These are phyloP conservation scores for Drosophila obscura DNA, from an alignment of 1,140 invertebrate genomes.

Conservation along the genomic window DNA sequence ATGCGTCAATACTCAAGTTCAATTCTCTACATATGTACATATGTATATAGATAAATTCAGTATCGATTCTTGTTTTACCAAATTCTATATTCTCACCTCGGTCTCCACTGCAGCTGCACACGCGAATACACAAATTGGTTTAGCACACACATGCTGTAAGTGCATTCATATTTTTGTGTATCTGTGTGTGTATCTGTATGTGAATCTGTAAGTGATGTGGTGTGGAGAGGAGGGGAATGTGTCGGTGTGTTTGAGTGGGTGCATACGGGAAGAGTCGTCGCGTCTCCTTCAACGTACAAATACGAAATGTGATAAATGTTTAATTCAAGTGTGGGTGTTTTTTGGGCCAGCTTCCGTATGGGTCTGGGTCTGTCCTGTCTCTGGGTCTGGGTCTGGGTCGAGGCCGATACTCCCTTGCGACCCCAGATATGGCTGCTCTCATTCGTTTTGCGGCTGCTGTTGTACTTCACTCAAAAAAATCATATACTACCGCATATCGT, in stretches of 20 bases:
- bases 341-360: conserved; percentile 31
- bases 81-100: conserved; percentile 28
- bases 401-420: conserved; percentile 17
- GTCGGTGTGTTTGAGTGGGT: conserved; percentile 18
- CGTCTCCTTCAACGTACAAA: conserved; percentile 37
- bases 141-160: conserved; percentile 49
- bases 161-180: neutral
- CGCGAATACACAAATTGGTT: conserved; percentile 66
- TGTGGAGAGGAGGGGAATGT: too few relatives aligned
- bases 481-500: conserved; percentile 64
- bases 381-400: conserved; percentile 22
- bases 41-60: too few relatives aligned
- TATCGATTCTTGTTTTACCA: neutral
- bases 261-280: conserved; percentile 26
- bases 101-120: neutral
- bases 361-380: conserved; percentile 2
- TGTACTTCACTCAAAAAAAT: conserved; percentile 74
- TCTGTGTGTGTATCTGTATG: conserved; percentile 2
- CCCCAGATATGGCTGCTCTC: conserved; percentile 17
- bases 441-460: conserved; percentile 45
- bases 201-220: neutral
- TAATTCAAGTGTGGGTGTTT: conserved; percentile 70
- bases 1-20: too few relatives aligned
- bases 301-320: conserved; percentile 65
- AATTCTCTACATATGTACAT: too few relatives aligned